Base-by-base conservation (phyloP, 37 sponge, comb jelly and placozoan genomes). In the Diacarnus erythraeanus region DNA sequence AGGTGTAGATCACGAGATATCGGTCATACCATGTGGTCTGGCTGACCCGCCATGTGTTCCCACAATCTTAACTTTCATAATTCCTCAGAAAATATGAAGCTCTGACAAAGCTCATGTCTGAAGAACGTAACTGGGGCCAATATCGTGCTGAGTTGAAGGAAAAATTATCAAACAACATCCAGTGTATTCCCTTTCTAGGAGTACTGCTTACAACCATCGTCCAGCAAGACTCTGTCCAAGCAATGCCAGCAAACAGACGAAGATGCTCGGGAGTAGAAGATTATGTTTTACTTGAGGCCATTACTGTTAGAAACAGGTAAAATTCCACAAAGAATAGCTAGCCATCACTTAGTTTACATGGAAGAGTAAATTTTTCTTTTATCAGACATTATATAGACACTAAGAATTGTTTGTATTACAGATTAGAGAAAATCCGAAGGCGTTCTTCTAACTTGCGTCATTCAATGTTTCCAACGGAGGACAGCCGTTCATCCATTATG, bases 181-280 rank as follows among this genome's bases (percentile, higher is more conserved):
- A 76, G 0, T 92, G 85, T 22, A 61, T 92, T 25, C 88, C 88
- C 47, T 92, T 84, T 69, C 89, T 92, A 27, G 93, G 93, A 1
- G 72, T 75, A 22, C 61, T 92, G 8, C 93, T 92, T 31, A 85
- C 88, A 12, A 38, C 80, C 31, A 54, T 84, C 1, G 81, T 88
- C 21, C 84, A 82, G 23, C 57, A 70, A 0, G 56, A 81, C 36
- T 71, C 59, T 27, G 64, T 51, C 58, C 38, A 20, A 34, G 9
- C 1, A 57, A 43, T 30, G 36, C 1, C 3, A 63, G 38, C 36
- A 64, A 27, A 56, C 18, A 2, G 27, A 27, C 37, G 71, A 6
- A 69, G 33, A 31, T 10, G 12, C 22, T 80, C 81, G 0, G 72
- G 59, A 6, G 38, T 68, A 4, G 69, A 79, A 51, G 56, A 29